Base-by-base conservation (phyloP, 2,888 invertebrate genomes). In the Idaea dimidiata region DNA sequence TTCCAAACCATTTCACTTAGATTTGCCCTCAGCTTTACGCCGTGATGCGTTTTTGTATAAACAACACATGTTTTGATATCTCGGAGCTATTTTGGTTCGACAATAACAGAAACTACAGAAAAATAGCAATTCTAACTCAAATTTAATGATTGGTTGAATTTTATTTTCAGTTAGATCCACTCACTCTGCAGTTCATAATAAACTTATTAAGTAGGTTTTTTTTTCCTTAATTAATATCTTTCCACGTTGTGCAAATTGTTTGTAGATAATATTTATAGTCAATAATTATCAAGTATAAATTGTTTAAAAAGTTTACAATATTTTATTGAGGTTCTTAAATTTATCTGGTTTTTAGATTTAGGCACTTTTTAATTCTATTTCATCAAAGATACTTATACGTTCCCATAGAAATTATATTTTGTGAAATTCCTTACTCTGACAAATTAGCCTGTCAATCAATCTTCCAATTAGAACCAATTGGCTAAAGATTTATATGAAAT, bases 381-480 rank as follows among this genome's bases (percentile, higher is more conserved):
- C 10, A 43, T 43, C 43, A 14, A 10, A 8, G 14, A 43, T 10
- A 10, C 43, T 43, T 0, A 10, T 3, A 43, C 14, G 14, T 43
- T 43, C 14, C 10, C 8, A 43, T 43, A 14, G 8, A 14, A 43
- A 43, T 10, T 10, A 43, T 43, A 10, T 43, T 43, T 43, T 43
- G 43, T 43, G 43, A 8, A 43, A 43, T 43, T 43, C 14, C 43
- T 43, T 14, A 43, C 10, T 43, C 43, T 43, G 43, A 43, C 10
- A 43, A 43, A 43, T 43, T 43, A 43, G 43, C 8, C 43, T 43
- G 43, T 43, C 43, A 43, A 43, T 43, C 43, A 43, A 43, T 43
- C 43, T 43, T 43, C 43, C 43, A 43, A 43, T 43, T 43, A 43
- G 43, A 43, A 43, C 43, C 43, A 43, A 43, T 43, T 43, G 43